A percentile compares a stretch with the other conserved stretches of the same genome.
Evolutionary conservation across 2,113 vertebrate genomes (phyloP).

Genomic region (Microcebus tavaratra): DNA sequence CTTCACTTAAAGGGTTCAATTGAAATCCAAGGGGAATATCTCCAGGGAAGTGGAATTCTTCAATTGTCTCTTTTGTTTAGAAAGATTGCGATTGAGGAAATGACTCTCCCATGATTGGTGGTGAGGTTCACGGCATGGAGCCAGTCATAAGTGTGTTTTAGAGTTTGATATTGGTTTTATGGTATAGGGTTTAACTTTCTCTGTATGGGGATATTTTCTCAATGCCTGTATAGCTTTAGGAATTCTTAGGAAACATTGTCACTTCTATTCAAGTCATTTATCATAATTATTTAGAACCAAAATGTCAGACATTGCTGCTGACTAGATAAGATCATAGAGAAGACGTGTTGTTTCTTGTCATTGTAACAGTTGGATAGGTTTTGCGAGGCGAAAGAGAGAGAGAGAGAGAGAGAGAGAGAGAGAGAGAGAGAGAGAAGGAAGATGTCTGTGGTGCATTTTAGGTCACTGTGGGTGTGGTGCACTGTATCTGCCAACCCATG

Average conservation of each 20-base stretch:
- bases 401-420: neutral
- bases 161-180: neutral
- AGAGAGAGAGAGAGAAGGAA: neutral
- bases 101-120: neutral
- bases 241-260: neutral
- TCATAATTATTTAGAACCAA: slow-evolving; percentile 26
- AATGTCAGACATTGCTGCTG: neutral
- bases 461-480: neutral
- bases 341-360: neutral
- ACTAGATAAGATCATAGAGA: neutral
- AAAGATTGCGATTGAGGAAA: neutral
- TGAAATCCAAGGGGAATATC: slow-evolving; percentile 45
- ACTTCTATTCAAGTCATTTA: neutral
- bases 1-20: slow-evolving; percentile 22
- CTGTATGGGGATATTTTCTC: neutral
- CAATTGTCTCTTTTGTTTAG: slow-evolving; percentile 23
- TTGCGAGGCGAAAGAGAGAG: neutral
- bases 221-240: neutral
- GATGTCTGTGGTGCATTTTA: neutral
- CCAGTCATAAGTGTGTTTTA: neutral
- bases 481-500: neutral
- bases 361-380: neutral
- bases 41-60: neutral
- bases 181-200: neutral
- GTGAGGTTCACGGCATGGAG: neutral